These are phyloP conservation scores for Lagodon rhomboides DNA, from an alignment of 2,797 vertebrate genomes.

Conservation along the genomic window DNA sequence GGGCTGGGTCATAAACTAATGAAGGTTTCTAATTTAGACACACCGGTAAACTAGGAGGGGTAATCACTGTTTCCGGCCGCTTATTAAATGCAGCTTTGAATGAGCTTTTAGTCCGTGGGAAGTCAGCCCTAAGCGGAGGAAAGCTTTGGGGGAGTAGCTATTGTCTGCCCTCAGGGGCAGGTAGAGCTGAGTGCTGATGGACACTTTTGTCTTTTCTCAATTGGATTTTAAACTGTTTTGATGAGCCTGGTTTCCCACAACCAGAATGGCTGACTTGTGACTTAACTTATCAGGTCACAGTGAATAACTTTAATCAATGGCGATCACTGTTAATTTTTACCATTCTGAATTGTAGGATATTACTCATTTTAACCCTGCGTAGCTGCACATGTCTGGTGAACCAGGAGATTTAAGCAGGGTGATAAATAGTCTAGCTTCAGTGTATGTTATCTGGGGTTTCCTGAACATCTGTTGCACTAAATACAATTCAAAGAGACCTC, in stretches of 20 bases:
- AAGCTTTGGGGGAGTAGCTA: conserved; percentile 67
- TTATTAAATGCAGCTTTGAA: conserved; percentile 87
- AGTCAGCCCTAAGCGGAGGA: conserved; percentile 72
- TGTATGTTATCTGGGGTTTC: conserved; percentile 43
- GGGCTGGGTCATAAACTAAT: conserved; percentile 88
- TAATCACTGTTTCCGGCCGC: conserved; percentile 86
- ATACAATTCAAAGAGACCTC: conserved; percentile 35
- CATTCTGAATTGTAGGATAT: background rate
- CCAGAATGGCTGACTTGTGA: background rate
- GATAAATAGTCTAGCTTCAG: conserved; percentile 20
- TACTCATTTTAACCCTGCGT: background rate
- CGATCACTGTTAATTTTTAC: background rate
- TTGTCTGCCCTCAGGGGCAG: conserved; percentile 80
- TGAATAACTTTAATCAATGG: too few relatives aligned
- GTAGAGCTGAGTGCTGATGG: conserved; percentile 72
- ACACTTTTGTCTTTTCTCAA: conserved; percentile 77
- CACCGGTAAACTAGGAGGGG: conserved; percentile 81
- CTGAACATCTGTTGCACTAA: conserved; percentile 67
- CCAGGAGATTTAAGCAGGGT: conserved; percentile 13
- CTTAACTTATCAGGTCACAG: background rate
- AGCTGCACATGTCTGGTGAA: background rate
- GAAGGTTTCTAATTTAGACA: conserved; percentile 88
- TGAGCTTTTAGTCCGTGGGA: conserved; percentile 82
- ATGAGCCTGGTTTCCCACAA: conserved; percentile 57
- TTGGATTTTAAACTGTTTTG: conserved; percentile 70